Conservation (phyloP, 2,888 invertebrate genomes). For the Brachypalpus laphriformis region DNA sequence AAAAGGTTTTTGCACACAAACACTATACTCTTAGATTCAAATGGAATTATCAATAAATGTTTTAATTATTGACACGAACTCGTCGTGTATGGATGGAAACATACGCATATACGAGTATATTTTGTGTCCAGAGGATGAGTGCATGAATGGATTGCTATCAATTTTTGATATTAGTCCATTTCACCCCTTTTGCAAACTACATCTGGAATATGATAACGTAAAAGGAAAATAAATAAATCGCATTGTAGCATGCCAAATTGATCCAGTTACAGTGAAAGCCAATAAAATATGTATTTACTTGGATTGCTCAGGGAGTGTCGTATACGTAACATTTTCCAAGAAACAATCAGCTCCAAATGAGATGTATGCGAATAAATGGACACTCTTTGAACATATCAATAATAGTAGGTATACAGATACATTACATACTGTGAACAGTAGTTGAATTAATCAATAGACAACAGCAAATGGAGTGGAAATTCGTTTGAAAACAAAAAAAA, state of each 20-base stretch:
- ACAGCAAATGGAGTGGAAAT: slow-evolving; percentile 25
- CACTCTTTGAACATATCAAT: background rate
- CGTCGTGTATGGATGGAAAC: background rate
- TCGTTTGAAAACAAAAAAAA: slow-evolving; percentile 1
- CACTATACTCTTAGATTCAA: slow-evolving; percentile 4
- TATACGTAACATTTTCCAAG: slow-evolving; percentile 32
- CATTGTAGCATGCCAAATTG: slow-evolving; percentile 27
- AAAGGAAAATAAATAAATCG: slow-evolving; percentile 45
- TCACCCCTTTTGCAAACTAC: background rate
- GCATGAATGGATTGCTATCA: slow-evolving; percentile 14
- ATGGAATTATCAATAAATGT: slow-evolving; percentile 51
- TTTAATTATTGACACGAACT: slow-evolving; percentile 36
- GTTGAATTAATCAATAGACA: slow-evolving; percentile 59
- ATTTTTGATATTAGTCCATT: slow-evolving; percentile 30
- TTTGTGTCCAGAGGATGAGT: slow-evolving; percentile 13
- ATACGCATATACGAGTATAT: too few relatives aligned
- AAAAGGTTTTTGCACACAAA: background rate
- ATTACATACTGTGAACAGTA: background rate
- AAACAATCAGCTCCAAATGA: background rate
- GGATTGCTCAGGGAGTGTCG: slow-evolving; percentile 3
- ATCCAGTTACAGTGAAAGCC: slow-evolving; percentile 44
- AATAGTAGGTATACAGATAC: background rate
- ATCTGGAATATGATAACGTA: slow-evolving; percentile 12
- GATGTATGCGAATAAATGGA: background rate
- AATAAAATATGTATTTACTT: slow-evolving; percentile 51